phyloP scores from a whole-genome alignment of 35 echinoderm and acorn worm species.

The Heliocidaris erythrogramma region DNA sequence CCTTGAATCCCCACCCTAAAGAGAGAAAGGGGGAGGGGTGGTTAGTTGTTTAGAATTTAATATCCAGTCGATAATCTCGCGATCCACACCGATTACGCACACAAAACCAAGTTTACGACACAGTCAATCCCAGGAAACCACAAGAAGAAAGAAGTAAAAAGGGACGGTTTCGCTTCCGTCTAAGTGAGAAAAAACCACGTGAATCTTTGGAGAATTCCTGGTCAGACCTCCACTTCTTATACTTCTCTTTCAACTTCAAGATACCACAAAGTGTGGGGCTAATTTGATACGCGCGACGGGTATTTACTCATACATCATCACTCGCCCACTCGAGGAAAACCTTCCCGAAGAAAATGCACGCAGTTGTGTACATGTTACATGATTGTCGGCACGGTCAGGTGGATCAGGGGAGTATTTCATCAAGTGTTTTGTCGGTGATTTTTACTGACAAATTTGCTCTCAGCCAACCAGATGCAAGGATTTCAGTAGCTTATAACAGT shows the following conservation, averaged over 20 bases:
- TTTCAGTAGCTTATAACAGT: too few relatives aligned
- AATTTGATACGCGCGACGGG: neutral
- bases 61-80: too few relatives aligned
- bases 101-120: too few relatives aligned
- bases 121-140: neutral
- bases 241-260: neutral
- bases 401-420: too few relatives aligned
- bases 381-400: neutral
- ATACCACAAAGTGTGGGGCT: neutral
- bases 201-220: neutral
- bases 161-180: neutral
- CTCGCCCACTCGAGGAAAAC: neutral
- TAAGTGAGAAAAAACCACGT: neutral
- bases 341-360: neutral
- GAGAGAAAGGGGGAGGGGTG: too few relatives aligned
- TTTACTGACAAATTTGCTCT: too few relatives aligned
- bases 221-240: neutral
- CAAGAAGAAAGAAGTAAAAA: neutral
- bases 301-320: neutral
- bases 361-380: neutral
- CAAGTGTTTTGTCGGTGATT: too few relatives aligned
- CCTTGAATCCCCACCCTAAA: too few relatives aligned
- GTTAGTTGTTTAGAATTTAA: too few relatives aligned
- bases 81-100: too few relatives aligned
- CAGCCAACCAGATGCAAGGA: too few relatives aligned